These are phyloP conservation scores for Oasisia sp. DNA, from an alignment of 2,888 invertebrate genomes.

Conservation along the genomic window DNA sequence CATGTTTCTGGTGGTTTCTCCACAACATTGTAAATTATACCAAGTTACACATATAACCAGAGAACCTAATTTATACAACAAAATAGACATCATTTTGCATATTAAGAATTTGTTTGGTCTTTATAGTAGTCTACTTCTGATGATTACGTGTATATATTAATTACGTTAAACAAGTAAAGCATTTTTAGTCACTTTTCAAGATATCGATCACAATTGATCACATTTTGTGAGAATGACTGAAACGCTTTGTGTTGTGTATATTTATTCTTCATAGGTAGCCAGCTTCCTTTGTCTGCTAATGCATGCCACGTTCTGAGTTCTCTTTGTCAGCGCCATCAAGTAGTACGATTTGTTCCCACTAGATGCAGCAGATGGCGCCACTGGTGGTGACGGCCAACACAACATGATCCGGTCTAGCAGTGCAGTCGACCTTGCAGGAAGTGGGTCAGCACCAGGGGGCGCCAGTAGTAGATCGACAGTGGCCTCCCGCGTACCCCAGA, in stretches of 20 bases:
- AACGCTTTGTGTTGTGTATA: background rate
- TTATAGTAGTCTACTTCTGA: too few relatives aligned
- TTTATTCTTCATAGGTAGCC: background rate
- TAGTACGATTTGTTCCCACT: background rate
- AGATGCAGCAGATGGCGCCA: background rate
- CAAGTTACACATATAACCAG: too few relatives aligned
- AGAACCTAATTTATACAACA: too few relatives aligned
- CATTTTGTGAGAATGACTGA: background rate
- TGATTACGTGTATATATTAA: too few relatives aligned
- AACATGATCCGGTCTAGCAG: constrained; percentile 80
- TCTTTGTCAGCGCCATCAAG: background rate
- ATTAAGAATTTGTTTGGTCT: too few relatives aligned
- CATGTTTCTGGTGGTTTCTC: too few relatives aligned
- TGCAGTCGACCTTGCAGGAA: constrained; percentile 85
- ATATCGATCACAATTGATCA: too few relatives aligned
- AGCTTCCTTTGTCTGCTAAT: background rate
- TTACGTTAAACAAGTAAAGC: too few relatives aligned
- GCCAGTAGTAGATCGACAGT: background rate
- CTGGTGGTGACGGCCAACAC: background rate
- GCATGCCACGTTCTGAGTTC: background rate
- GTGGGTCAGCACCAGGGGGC: background rate
- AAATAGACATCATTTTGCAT: too few relatives aligned
- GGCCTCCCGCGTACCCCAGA: background rate
- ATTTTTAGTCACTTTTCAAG: too few relatives aligned
- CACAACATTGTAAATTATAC: too few relatives aligned